A percentile compares a stretch with the other conserved stretches of the same genome.
Evolutionary conservation across 2,888 invertebrate genomes (phyloP).

Genomic region (Sarcophaga rosellei): DNA sequence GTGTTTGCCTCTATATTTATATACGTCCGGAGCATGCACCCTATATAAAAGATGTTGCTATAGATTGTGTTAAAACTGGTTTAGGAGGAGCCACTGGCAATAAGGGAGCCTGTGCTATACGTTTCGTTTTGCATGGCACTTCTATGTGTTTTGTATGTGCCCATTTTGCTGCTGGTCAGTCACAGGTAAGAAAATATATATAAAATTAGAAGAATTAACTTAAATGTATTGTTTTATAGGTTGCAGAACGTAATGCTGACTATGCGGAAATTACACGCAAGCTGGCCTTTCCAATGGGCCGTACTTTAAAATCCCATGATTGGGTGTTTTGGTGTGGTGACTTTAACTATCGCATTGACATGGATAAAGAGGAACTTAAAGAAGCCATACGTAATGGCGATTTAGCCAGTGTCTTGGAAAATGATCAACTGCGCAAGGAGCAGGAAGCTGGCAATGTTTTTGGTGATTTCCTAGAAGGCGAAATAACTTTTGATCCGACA

Average conservation of each 20-base stretch:
- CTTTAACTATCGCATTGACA: conserved; percentile 98
- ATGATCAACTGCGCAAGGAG: conserved; percentile 93
- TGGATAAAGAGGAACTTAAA: conserved; percentile 96
- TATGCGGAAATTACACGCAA: conserved; percentile 97
- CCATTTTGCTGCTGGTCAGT: conserved; percentile 99
- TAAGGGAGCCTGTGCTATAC: conserved; percentile 97
- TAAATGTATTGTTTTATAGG: conserved; percentile 57
- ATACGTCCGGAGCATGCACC: conserved; percentile 94
- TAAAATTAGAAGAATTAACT: not conserved
- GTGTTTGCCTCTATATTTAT: conserved; percentile 98
- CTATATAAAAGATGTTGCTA: conserved; percentile 94
- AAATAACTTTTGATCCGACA: conserved; percentile 95
- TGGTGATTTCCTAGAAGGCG: conserved; percentile 95
- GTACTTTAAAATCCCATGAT: conserved; percentile 96
- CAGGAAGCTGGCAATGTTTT: conserved; percentile 92
- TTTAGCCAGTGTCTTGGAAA: conserved; percentile 89
- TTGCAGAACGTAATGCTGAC: conserved; percentile 94
- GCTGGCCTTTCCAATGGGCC: conserved; percentile 94
- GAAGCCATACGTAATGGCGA: conserved; percentile 85
- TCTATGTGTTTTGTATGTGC: conserved; percentile 99
- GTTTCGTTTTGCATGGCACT: conserved; percentile 94
- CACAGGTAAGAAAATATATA: conserved; percentile 85
- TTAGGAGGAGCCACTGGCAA: conserved; percentile 98
- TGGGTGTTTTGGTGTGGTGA: conserved; percentile 99
- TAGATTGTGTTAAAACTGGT: conserved; percentile 98